phyloP scores from a whole-genome alignment of 23 tunicate genomes.

The Styela clava region DNA sequence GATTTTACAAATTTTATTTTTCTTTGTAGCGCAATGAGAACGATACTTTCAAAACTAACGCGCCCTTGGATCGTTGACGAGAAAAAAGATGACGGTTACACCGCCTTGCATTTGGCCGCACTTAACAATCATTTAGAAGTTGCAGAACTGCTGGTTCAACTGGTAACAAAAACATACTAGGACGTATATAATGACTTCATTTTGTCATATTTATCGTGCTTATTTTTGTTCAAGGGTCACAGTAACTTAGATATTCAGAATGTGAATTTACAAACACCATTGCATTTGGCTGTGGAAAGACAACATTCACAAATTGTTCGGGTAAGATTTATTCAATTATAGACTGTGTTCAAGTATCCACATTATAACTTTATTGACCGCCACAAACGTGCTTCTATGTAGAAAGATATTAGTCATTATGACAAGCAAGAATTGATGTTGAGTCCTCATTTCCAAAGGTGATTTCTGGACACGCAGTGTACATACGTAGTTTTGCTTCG shows the following conservation, averaged over 20 bases:
- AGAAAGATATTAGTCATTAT: too few relatives aligned
- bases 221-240: slow-evolving; percentile 61
- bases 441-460: too few relatives aligned
- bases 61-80: slow-evolving; percentile 95
- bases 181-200: background rate
- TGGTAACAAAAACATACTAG: too few relatives aligned
- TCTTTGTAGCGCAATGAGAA: slow-evolving; percentile 74
- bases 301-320: slow-evolving; percentile 91
- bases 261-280: slow-evolving; percentile 82
- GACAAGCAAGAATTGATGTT: too few relatives aligned
- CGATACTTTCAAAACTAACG: slow-evolving; percentile 66
- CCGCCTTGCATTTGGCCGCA: slow-evolving; percentile 92
- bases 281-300: slow-evolving; percentile 85
- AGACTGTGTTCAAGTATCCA: background rate
- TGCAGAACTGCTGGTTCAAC: slow-evolving; percentile 81
- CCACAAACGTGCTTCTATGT: too few relatives aligned
- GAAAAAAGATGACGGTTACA: slow-evolving; percentile 94
- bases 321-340: slow-evolving; percentile 69
- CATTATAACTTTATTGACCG: too few relatives aligned
- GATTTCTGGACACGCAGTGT: too few relatives aligned
- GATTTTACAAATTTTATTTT: too few relatives aligned
- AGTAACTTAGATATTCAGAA: slow-evolving; percentile 92
- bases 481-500: too few relatives aligned
- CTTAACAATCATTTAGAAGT: slow-evolving; percentile 88
- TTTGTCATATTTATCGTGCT: background rate